phyloP scores from a whole-genome alignment of 2,113 vertebrate species.

The Shinisaurus crocodilurus region DNA sequence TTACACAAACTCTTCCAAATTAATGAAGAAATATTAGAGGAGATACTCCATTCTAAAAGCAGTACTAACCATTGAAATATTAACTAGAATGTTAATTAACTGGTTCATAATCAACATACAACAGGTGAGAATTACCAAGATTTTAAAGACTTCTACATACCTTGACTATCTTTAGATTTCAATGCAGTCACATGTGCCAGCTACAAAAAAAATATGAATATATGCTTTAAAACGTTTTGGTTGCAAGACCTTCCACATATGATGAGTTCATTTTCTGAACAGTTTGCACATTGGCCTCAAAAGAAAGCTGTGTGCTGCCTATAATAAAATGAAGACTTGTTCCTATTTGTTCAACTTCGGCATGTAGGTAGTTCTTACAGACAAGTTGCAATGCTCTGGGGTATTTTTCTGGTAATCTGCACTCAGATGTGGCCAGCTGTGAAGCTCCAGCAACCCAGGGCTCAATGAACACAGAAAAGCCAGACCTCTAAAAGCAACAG shows the following conservation, averaged over 20 bases:
- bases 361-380: background rate
- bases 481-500: background rate
- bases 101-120: background rate
- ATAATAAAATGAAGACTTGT: background rate
- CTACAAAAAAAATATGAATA: slow-evolving; percentile 70
- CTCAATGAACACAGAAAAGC: background rate
- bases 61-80: background rate
- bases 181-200: slow-evolving; percentile 88
- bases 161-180: slow-evolving; percentile 85
- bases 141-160: slow-evolving; percentile 75
- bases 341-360: background rate
- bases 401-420: too few relatives aligned
- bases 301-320: background rate
- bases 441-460: background rate
- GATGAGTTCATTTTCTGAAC: background rate
- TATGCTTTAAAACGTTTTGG: slow-evolving; percentile 40
- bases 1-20: background rate
- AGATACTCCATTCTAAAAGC: background rate
- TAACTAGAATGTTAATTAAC: background rate
- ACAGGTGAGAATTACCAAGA: background rate
- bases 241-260: background rate
- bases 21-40: background rate
- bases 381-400: too few relatives aligned
- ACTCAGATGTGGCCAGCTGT: background rate
- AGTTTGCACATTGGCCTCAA: background rate